phyloP scores from a whole-genome alignment of 2,797 vertebrate genomes.

The Percopsis omiscomaycus region DNA sequence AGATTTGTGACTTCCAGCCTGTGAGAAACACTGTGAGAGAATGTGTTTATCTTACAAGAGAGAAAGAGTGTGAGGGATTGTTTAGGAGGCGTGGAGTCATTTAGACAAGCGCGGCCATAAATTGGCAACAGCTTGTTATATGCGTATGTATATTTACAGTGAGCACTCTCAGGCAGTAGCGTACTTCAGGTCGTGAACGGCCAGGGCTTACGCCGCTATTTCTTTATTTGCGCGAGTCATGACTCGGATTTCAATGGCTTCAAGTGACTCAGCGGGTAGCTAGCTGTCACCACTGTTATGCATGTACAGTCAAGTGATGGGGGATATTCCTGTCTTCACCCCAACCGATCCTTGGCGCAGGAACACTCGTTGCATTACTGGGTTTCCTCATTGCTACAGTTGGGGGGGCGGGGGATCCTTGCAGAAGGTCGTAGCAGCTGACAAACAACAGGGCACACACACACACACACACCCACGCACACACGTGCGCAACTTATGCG shows the following conservation, averaged over 20 bases:
- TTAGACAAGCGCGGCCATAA: slow-evolving; percentile 9
- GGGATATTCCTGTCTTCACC: slow-evolving; percentile 27
- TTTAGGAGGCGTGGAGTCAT: not conserved
- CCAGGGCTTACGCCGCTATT: slow-evolving; percentile 5
- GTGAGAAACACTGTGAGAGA: slow-evolving; percentile 25
- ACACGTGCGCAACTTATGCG: slow-evolving; percentile 32
- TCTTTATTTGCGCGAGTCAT: slow-evolving; percentile 8
- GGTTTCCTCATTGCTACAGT: too few species aligned
- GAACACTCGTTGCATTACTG: slow-evolving; percentile 9
- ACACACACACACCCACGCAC: slow-evolving; percentile 13
- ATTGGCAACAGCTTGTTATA: slow-evolving; percentile 13
- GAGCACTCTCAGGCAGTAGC: slow-evolving; percentile 9
- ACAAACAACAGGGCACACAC: slow-evolving; percentile 30
- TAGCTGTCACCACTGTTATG: not conserved
- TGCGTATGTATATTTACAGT: slow-evolving; percentile 16
- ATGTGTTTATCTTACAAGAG: slow-evolving; percentile 39
- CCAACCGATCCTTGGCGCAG: slow-evolving; percentile 7
- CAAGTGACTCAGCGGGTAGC: not conserved
- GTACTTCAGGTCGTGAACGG: slow-evolving; percentile 7
- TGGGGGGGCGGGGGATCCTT: slow-evolving; percentile 1
- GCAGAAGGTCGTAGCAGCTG: slow-evolving; percentile 19
- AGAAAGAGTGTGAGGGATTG: not conserved
- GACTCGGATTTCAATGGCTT: not conserved
- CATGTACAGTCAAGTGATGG: slow-evolving; percentile 19
- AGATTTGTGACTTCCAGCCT: slow-evolving; percentile 28